Base-by-base conservation (phyloP, 2,113 vertebrate species). In the Mustela lutreola region DNA sequence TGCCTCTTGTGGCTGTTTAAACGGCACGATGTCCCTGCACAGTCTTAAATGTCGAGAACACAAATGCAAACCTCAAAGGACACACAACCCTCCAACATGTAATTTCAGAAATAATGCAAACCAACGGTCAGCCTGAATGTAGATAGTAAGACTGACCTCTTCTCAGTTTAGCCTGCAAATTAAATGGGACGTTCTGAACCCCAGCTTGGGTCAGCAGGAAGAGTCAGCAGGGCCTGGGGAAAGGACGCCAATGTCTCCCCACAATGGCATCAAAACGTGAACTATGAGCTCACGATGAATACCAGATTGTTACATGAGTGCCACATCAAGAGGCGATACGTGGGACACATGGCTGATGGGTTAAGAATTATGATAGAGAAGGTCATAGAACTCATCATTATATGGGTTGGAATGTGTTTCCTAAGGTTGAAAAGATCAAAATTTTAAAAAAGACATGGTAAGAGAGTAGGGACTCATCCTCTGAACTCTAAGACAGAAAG, bases 321-420 rank as follows among this genome's bases (percentile, higher is more conserved):
- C 10, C 71, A 16, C 3, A 7, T 60, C 50, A 14, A 39, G n/a
- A 16, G 33, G 24, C 0, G 0, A 2, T 5, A 0, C 14, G 1
- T 1, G 4, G 16, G 1, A 70, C 31, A 5, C 9, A 0, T 0
- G 0, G 10, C 21, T 0, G 7, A 9, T 0, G 36, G 78, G 71
- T 2, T 0, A 7, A 36, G 71, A 65, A 6, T 3, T 15, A 10
- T 21, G 4, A 4, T 0, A 4, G 15, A 14, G 53, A 5, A 56
- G 19, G 21, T 0, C 0, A 2, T 1, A 39, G n/a, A 4, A 5
- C 1, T 31, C 39, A 14, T 2, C 42, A 4, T 11, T 1, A 2
- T 0, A 1, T 2, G 1, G 33, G 26, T 1, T 21, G 42, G 56
- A 12, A 60, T 3, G 22, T 15, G 22, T 33, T 42, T 48, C 10